These are phyloP conservation scores for Probaryconus sp. DNA, from an alignment of 1,140 invertebrate species.

Conservation along the genomic window DNA sequence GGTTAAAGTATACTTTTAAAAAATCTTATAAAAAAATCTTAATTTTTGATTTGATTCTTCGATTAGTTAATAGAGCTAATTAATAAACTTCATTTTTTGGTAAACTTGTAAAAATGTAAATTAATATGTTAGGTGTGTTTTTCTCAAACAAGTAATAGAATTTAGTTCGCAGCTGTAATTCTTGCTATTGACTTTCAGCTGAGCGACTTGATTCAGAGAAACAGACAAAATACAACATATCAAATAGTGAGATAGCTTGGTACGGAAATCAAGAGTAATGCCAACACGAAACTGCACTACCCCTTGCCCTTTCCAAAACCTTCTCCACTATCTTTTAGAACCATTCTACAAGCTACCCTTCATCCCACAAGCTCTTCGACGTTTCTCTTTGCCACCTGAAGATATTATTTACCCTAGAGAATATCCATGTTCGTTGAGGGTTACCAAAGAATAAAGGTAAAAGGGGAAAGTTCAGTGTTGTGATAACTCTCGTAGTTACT, in stretches of 20 bases:
- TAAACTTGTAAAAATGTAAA: too few species aligned
- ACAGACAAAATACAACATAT: conserved; percentile 52
- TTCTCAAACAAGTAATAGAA: too few species aligned
- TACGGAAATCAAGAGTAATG: conserved; percentile 79
- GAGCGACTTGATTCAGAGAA: conserved; percentile 52
- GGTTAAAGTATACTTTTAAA: too few species aligned
- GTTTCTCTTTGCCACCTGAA: conserved; percentile 62
- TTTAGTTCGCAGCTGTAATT: too few species aligned
- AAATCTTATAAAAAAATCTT: too few species aligned
- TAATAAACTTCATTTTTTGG: too few species aligned
- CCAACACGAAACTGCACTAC: conserved; percentile 79
- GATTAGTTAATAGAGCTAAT: too few species aligned
- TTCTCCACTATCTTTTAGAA: conserved; percentile 57
- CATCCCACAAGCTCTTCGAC: conserved; percentile 62
- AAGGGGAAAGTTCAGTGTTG: neutral
- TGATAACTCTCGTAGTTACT: neutral
- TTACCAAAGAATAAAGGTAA: conserved; percentile 26
- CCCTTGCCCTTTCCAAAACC: conserved; percentile 72
- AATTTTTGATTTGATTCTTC: too few species aligned
- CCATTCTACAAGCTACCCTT: conserved; percentile 55
- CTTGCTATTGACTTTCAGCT: too few species aligned
- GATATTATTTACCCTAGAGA: conserved; percentile 72
- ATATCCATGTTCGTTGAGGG: conserved; percentile 65
- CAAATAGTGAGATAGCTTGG: conserved; percentile 59
- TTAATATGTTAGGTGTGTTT: too few species aligned